These are phyloP conservation scores for Nudaria mundana DNA, from an alignment of 2,888 invertebrate species.

Conservation along the genomic window DNA sequence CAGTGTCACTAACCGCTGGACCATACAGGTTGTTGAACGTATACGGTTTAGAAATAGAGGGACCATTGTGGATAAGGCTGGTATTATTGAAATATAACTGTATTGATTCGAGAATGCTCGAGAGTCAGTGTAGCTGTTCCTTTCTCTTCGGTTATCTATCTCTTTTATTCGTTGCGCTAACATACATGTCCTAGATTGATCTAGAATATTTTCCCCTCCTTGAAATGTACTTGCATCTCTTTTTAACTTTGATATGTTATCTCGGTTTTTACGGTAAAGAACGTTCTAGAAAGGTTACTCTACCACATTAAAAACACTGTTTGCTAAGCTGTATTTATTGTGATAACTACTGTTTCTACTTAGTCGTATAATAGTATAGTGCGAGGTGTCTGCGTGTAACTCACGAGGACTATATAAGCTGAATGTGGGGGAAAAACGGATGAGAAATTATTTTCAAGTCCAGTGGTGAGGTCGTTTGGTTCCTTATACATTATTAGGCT, in stretches of 20 bases:
- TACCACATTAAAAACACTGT: constrained; percentile 17
- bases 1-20: too few relatives aligned
- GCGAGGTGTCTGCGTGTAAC: constrained; percentile 25
- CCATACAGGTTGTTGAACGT: too few relatives aligned
- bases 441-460: constrained; percentile 49
- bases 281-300: constrained; percentile 49
- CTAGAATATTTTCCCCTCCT: constrained; percentile 22
- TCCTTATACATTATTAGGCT: constrained; percentile 36
- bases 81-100: constrained; percentile 21
- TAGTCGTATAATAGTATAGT: constrained; percentile 24
- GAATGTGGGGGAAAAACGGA: constrained; percentile 16
- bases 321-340: background rate
- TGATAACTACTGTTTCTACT: constrained; percentile 12
- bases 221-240: constrained; percentile 11
- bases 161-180: constrained; percentile 20
- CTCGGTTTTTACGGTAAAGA: constrained; percentile 32
- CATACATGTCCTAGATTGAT: constrained; percentile 30
- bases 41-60: too few relatives aligned
- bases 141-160: constrained; percentile 13
- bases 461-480: constrained; percentile 47
- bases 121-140: constrained; percentile 19
- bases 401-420: constrained; percentile 44
- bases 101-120: constrained; percentile 36
- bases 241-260: constrained; percentile 21
- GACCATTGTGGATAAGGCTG: too few relatives aligned